Evolutionary conservation across 2,888 invertebrate genomes (phyloP).

Genomic region (Dasysyrphus albostriatus): DNA sequence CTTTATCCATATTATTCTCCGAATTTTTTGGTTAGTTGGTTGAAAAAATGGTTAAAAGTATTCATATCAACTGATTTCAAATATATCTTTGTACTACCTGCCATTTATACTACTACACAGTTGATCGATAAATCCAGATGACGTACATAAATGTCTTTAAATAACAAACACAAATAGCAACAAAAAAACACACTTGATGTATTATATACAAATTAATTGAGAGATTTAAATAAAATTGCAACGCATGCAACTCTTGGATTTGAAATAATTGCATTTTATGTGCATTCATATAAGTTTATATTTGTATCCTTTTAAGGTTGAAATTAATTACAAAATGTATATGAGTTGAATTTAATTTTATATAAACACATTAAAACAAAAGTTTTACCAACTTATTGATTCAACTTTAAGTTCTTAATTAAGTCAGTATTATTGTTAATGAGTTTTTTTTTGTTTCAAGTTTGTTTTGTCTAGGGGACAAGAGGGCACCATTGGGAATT

Average conservation of each 20-base stretch:
- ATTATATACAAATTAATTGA: conserved; percentile 20
- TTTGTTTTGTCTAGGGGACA: background rate
- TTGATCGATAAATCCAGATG: conserved; percentile 8
- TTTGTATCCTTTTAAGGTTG: background rate
- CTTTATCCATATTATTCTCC: conserved; percentile 43
- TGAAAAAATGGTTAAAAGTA: background rate
- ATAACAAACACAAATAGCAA: background rate
- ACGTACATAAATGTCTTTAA: background rate
- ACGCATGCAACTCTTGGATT: conserved; percentile 2
- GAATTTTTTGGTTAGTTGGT: conserved; percentile 23
- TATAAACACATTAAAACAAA: background rate
- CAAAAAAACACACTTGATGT: conserved; percentile 3
- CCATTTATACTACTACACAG: background rate
- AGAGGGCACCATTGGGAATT: background rate
- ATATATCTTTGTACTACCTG: background rate
- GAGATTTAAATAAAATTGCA: conserved; percentile 30
- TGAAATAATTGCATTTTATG: conserved; percentile 15
- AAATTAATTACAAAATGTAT: conserved; percentile 21
- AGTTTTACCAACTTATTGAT: background rate
- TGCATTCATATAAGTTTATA: background rate
- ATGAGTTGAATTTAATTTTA: conserved; percentile 2
- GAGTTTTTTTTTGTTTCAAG: background rate
- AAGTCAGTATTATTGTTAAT: conserved; percentile 9
- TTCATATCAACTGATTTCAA: conserved; percentile 16
- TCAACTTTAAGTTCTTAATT: conserved; percentile 22